Base-by-base conservation (phyloP, 1,140 invertebrate species). In the Ridgeia piscesae region DNA sequence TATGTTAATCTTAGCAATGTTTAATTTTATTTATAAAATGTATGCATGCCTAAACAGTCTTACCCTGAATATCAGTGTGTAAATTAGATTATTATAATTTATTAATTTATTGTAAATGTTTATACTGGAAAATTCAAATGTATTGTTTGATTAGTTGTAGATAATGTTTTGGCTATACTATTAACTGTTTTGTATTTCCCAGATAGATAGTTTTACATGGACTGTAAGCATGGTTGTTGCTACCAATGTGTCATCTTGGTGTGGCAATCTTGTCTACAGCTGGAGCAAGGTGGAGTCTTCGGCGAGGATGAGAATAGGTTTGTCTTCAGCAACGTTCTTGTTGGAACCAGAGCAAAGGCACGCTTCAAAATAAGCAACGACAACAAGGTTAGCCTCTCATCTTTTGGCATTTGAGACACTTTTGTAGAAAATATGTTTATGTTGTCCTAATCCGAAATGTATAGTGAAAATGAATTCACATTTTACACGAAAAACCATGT, bases 291-390 rank as follows among this genome's bases (percentile, higher is more conserved):
- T 34, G 96, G 96, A 21, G 94, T 96, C 17, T 96, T 96, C 94
- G 95, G 95, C 11, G 95, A 96, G 93, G 95, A 95, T 88, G 96
- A 96, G 92, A 96, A 95, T 92, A 94, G 94, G 92, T 96, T 96
- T 94, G 94, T 96, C 4, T 96, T 96, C 93, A 95, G 95, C 93
- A 96, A 96, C 92, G 95, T 96, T 27, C 95, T 96, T 88, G 95
- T 96, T 90, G 96, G 95, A 34, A 93, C 94, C 35, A 95, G 94
- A 92, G 95, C 95, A 6, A 95, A 95, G 91, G 96, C 96, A n/a
- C 93, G 95, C 34, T 96, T 96, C 92, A 96, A 96, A 94, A 95
- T 96, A 77, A 94, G 94, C 91, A 96, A 96, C 93, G 93, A 93
- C 35, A 95, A 95, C 92, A 96, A 96, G 93, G 95, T 95, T 91